Base-by-base conservation (phyloP, 2,797 vertebrate species). In the Danionella dracula region DNA sequence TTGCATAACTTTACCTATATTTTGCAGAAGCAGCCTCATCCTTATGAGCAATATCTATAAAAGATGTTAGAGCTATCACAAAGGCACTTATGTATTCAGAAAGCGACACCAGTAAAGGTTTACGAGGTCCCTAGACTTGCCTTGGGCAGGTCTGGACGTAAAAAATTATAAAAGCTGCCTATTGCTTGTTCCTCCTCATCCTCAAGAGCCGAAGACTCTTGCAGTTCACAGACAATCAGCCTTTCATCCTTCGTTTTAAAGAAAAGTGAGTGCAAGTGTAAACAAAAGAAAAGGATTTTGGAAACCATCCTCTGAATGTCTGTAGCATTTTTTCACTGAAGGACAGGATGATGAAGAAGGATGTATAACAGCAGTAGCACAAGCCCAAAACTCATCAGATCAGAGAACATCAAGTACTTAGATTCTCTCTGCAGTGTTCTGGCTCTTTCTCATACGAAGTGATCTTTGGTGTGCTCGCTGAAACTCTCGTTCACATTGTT, bases 391-490 rank as follows among this genome's bases (percentile, higher is more conserved):
- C 17, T 23, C 49, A 58, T 46, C 44, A 38, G 53, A 58, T 45
- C 31, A 37, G 34, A 20, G 11, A 10, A n/a, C 16, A 45, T 20
- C 29, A 62, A 64, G 23, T 46, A 15, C 17, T 6, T 57, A 48
- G 34, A 5, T 44, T 21, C 9, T n/a, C 44, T 27, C 50, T 58
- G 44, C 17, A 37, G 16, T 66, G 32, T 8, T 54, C 44, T 54
- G 17, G 42, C 63, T 56, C n/a, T n/a, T 38, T 68, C 77, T 90
- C 88, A 90, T 83, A 92, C 85, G 37, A 81, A 86, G 72, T 91
- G 84, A 76, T 92, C 89, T 85, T 87, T 93, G 77, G 86, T 82
- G 85, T 89, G 85, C 80, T 92, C 88, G 71, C 73, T 56, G 11
- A 29, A 56, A 34, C 23, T 79, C 75, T 89, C 84, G 60, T 81